Conservation (phyloP, 2,797 vertebrate species). For the Astyanax mexicanus region DNA sequence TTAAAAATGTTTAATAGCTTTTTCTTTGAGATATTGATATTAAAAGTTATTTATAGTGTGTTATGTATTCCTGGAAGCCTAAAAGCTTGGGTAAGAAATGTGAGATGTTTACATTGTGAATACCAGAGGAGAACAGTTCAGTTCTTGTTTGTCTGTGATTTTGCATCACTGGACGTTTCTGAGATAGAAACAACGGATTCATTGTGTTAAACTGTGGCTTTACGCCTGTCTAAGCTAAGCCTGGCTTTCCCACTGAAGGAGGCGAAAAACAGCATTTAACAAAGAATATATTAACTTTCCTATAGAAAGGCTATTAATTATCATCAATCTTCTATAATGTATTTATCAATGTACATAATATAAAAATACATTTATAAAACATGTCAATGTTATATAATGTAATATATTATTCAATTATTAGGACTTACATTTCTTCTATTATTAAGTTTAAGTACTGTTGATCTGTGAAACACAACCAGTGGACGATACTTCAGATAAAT, state of each 20-base stretch:
- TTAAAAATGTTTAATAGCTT: no score
- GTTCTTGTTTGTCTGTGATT: conserved; percentile 55
- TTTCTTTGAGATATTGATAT: neutral
- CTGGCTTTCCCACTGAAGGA: conserved; percentile 13
- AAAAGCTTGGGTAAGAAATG: conserved; percentile 17
- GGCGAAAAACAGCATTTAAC: neutral
- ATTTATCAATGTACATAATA: no score
- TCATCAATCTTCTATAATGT: no score
- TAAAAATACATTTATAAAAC: no score
- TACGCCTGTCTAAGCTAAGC: conserved; percentile 27
- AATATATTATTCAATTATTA: no score
- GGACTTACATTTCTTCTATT: no score
- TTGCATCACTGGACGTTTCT: conserved; percentile 49
- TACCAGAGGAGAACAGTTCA: conserved; percentile 58
- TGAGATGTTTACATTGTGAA: neutral
- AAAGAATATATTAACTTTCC: conserved; percentile 15
- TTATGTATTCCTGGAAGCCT: neutral
- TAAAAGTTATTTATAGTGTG: no score
- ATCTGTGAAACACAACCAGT: conserved; percentile 39
- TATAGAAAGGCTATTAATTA: no score
- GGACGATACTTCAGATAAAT: conserved; percentile 52
- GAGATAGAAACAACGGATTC: conserved; percentile 61
- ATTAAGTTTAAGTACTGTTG: neutral
- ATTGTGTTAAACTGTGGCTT: conserved; percentile 62
- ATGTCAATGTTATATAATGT: no score